phyloP scores from a whole-genome alignment of 2,888 invertebrate genomes.

The Trissolcus brochymenae region DNA sequence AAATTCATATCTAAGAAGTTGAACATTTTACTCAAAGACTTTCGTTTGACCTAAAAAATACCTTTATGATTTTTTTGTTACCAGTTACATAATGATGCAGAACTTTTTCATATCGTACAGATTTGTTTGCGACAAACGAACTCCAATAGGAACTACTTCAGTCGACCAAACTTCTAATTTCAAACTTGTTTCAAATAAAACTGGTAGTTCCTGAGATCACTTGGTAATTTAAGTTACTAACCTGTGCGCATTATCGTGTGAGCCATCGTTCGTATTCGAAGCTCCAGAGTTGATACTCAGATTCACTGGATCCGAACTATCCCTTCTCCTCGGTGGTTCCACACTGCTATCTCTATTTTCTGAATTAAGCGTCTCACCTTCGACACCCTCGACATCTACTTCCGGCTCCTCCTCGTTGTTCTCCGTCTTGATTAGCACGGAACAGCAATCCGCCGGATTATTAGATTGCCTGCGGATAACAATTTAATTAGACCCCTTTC shows the following conservation, averaged over 20 bases:
- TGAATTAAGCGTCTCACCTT: slow-evolving; percentile 73
- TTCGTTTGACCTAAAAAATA: too few species aligned
- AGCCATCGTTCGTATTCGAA: slow-evolving; percentile 73
- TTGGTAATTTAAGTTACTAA: slow-evolving; percentile 43
- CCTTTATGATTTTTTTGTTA: too few species aligned
- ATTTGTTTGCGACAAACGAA: too few species aligned
- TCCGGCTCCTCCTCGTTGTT: slow-evolving; percentile 74
- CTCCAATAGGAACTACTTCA: too few species aligned
- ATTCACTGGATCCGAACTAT: slow-evolving; percentile 90
- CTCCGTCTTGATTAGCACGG: slow-evolving; percentile 74
- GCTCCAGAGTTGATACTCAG: slow-evolving; percentile 78
- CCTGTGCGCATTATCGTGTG: slow-evolving; percentile 72
- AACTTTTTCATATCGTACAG: too few species aligned
- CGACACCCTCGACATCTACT: slow-evolving; percentile 76
- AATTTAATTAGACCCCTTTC: slow-evolving; percentile 36
- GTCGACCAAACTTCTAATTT: too few species aligned
- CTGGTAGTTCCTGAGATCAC: too few species aligned
- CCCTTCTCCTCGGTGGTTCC: slow-evolving; percentile 81
- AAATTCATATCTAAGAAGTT: neutral
- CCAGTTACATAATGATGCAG: too few species aligned
- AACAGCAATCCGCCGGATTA: slow-evolving; percentile 75
- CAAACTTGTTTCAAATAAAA: too few species aligned
- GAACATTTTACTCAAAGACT: too few species aligned
- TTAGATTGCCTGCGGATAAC: slow-evolving; percentile 68
- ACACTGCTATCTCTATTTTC: slow-evolving; percentile 73